phyloP scores from a whole-genome alignment of 1,140 invertebrate genomes.

The Drosophila ananassae region DNA sequence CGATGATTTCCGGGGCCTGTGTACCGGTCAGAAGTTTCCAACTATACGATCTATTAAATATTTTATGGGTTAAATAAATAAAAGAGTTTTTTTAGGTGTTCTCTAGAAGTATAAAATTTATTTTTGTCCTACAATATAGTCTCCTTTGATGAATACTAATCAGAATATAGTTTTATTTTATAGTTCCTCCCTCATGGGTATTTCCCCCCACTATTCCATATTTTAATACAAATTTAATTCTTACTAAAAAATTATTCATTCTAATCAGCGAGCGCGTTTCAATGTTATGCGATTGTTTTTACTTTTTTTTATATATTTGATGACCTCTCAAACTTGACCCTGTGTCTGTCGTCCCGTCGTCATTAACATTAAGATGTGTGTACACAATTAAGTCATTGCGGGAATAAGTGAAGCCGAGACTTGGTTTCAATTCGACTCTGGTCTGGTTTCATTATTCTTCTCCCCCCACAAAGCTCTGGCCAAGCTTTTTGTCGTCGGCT shows the following conservation, averaged over 20 bases:
- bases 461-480: slow-evolving; percentile 40
- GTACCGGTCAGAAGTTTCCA: slow-evolving; percentile 90
- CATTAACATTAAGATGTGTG: slow-evolving; percentile 39
- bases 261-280: slow-evolving; percentile 48
- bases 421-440: slow-evolving; percentile 16
- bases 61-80: slow-evolving; percentile 33
- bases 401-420: slow-evolving; percentile 37
- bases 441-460: neutral
- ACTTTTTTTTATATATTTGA: slow-evolving; percentile 6
- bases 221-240: slow-evolving; percentile 16
- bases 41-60: slow-evolving; percentile 87
- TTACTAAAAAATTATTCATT: slow-evolving; percentile 19
- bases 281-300: slow-evolving; percentile 37
- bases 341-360: slow-evolving; percentile 5
- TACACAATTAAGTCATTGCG: slow-evolving; percentile 56
- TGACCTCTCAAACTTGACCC: slow-evolving; percentile 48
- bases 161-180: neutral
- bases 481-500: slow-evolving; percentile 48
- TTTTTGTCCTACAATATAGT: too few species aligned
- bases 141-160: neutral
- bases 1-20: slow-evolving; percentile 93
- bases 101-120: too few species aligned
- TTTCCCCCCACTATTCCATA: neutral
- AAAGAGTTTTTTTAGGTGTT: neutral
- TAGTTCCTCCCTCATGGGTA: neutral